Evolutionary conservation across 2,797 vertebrate genomes (phyloP).

Genomic region (Morus bassanus): DNA sequence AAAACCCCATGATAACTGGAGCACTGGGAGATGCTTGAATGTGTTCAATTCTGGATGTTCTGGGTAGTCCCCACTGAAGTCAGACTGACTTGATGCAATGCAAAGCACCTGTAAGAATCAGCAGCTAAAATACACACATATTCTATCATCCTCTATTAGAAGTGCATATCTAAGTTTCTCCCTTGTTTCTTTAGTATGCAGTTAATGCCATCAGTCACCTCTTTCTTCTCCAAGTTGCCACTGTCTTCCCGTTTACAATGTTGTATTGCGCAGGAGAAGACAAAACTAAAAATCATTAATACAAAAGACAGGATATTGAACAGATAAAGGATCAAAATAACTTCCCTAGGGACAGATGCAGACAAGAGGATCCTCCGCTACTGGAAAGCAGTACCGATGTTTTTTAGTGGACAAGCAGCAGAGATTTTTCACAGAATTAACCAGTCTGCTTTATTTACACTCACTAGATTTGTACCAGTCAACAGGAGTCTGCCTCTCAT

Average conservation of each 20-base stretch:
- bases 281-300: neutral
- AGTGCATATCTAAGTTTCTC: neutral
- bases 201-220: neutral
- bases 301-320: neutral
- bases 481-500: neutral
- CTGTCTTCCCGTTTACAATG: neutral
- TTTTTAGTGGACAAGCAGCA: neutral
- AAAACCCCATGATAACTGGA: accelerated
- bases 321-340: neutral
- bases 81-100: neutral
- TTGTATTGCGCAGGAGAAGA: neutral
- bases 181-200: neutral
- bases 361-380: accelerated
- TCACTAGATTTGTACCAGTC: neutral
- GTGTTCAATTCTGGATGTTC: neutral
- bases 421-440: neutral
- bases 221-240: neutral
- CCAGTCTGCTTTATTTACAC: neutral
- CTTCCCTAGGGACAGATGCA: neutral
- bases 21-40: neutral
- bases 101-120: neutral
- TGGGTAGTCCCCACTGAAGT: neutral
- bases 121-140: neutral
- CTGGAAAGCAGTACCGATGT: neutral
- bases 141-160: neutral